Evolutionary conservation across 1,140 invertebrate species (phyloP), one percentile per base, ranked within the genome.

Genomic region (Streblospio benedicti): DNA sequence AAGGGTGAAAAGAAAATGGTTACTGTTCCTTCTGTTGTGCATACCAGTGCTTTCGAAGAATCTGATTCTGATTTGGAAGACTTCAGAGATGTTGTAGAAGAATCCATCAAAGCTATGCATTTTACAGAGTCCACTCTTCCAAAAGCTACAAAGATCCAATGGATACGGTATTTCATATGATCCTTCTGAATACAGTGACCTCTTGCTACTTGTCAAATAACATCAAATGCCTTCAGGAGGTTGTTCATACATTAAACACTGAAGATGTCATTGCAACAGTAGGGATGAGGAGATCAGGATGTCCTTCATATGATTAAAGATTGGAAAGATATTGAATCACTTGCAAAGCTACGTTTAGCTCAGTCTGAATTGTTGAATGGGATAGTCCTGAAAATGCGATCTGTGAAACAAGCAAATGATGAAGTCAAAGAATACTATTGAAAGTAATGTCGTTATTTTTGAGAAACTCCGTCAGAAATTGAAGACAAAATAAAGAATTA

Each of bases 171-270:
- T 75, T 4, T 70, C 71, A 16, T 65, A 76, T 23, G 79, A 83
- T 62, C 69, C 67, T 12, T 67, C 65, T 25, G 70, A 71, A 69
- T 74, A 90, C 88, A 83, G 81, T 61, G 87, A 89, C 81, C 89
- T 60, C 79, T 86, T 67, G 83, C 83, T 44, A 86, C 85, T 43
- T 89, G 87, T 74, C 81, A 83, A 69, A 85, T 66, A 88, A 88
- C 71, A 82, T 87, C 52, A 81, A 80, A 58, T 86, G 83, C 69
- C 78, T 88, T 69, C 80, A 84, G 69, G 72, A 80, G 20, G 78
- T 87, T 57, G 67, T 85, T 49, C 47, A 58, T 18, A 64, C 69
- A 66, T 31, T 77, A 23, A 73, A 79, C 28, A 73, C 76, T 50
- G 71, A 72, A 38, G n/a, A n/a, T n/a, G n/a, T n/a, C n/a, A n/a